Percentiles rank a stretch among this genome's conserved stretches.
These are phyloP conservation scores for Pentalonia nigronervosa DNA, from an alignment of 1,140 invertebrate genomes.

Conservation along the genomic window DNA sequence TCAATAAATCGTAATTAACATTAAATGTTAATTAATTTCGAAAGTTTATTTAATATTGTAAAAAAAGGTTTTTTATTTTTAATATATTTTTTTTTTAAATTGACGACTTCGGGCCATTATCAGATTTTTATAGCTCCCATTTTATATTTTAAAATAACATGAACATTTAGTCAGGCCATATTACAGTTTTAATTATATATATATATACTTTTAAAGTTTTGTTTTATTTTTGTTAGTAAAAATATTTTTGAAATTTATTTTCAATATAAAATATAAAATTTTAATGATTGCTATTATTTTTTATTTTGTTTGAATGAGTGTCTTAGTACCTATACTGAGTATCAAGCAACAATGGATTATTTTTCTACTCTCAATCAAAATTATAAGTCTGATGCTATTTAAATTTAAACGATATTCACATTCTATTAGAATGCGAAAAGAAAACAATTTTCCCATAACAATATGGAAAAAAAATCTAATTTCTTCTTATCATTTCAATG, in stretches of 20 bases:
- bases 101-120: neutral
- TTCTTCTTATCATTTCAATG: neutral
- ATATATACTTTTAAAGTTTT: neutral
- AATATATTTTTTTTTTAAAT: neutral
- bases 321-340: neutral
- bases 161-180: constrained; percentile 9
- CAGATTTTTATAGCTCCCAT: neutral
- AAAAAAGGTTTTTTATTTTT: neutral
- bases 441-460: neutral
- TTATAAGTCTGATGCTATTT: neutral
- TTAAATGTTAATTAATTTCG: neutral
- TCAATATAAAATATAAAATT: neutral
- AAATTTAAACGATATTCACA: neutral
- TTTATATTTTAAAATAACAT: neutral
- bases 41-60: neutral
- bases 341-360: neutral
- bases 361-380: neutral
- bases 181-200: neutral
- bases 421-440: neutral
- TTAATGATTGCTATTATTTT: neutral
- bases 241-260: neutral
- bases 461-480: neutral
- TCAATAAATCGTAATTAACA: constrained; percentile 1
- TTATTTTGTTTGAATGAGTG: neutral
- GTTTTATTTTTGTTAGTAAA: neutral